Evolutionary conservation across 2,113 vertebrate species (phyloP).

Genomic region (Podiceps cristatus): DNA sequence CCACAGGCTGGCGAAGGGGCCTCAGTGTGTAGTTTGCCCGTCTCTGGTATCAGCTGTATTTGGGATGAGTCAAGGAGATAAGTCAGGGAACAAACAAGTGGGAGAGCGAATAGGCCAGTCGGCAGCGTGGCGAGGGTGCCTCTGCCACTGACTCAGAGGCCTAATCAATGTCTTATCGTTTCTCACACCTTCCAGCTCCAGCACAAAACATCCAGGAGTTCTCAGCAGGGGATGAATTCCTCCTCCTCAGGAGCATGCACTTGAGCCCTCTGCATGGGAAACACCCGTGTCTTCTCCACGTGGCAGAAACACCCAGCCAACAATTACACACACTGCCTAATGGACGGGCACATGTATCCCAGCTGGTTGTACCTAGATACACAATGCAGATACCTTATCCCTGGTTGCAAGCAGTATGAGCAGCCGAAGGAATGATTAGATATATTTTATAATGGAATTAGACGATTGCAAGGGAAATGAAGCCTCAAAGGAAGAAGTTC

Average conservation of each 20-base stretch:
- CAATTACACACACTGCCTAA: background rate
- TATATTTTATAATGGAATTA: background rate
- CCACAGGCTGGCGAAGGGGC: background rate
- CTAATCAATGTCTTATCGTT: background rate
- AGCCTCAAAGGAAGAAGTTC: background rate
- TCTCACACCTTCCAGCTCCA: constrained; percentile 20
- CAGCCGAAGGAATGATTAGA: background rate
- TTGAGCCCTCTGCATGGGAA: background rate
- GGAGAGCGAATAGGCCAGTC: background rate
- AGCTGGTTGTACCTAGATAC: background rate
- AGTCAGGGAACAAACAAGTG: constrained; percentile 18
- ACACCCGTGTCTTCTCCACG: background rate
- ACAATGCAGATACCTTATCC: background rate
- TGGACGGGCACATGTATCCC: background rate
- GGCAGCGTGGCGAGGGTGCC: background rate
- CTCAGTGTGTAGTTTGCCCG: background rate
- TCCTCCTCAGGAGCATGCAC: background rate
- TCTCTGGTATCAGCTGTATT: background rate
- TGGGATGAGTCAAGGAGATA: constrained; percentile 9
- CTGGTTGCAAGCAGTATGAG: background rate
- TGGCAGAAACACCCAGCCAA: background rate
- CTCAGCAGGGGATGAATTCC: background rate
- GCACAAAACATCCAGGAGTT: background rate
- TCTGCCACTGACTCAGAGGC: constrained; percentile 5
- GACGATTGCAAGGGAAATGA: background rate